A percentile compares a stretch with the other conserved stretches of the same genome.
phyloP scores from a whole-genome alignment of 2,888 invertebrate genomes.

The Drosophila barbarae region DNA sequence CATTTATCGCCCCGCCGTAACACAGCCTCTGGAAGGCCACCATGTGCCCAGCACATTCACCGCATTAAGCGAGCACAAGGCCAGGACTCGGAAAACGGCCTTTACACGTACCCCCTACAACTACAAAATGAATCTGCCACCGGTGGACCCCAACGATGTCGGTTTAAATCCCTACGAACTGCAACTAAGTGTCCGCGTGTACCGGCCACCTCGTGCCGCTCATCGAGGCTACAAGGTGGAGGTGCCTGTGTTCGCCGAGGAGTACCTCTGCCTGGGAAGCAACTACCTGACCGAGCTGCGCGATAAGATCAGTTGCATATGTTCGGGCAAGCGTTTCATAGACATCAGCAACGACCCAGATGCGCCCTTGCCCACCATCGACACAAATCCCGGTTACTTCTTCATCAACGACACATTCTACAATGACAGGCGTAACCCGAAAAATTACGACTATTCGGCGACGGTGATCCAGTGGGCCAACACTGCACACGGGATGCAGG shows the following conservation, averaged over 20 bases:
- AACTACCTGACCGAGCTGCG: conserved; percentile 86
- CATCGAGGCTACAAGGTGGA: conserved; percentile 63
- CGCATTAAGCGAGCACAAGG: conserved; percentile 43
- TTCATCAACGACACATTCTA: conserved; percentile 90
- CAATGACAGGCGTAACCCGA: conserved; percentile 84
- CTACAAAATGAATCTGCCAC: conserved; percentile 39
- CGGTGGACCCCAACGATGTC: not conserved
- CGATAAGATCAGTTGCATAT: conserved; percentile 87
- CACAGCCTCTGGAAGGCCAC: conserved; percentile 16
- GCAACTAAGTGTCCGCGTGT: conserved; percentile 80
- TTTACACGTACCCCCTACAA: conserved; percentile 64
- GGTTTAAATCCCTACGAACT: conserved; percentile 63
- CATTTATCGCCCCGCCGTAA: conserved; percentile 21
- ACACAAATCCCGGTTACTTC: conserved; percentile 83
- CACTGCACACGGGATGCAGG: conserved; percentile 61
- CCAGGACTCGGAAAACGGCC: conserved; percentile 48
- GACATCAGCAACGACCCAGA: conserved; percentile 83
- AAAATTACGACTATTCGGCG: conserved; percentile 84
- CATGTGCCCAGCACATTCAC: conserved; percentile 45
- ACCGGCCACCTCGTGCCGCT: conserved; percentile 80
- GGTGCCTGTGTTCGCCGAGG: conserved; percentile 81
- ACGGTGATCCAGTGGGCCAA: conserved; percentile 83
- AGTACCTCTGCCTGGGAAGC: conserved; percentile 84
- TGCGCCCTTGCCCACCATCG: conserved; percentile 52
- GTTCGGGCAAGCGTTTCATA: conserved; percentile 83